Evolutionary conservation across 37 sponge, comb jelly and placozoan genomes (phyloP).

Genomic region (Oopsacas minuta): DNA sequence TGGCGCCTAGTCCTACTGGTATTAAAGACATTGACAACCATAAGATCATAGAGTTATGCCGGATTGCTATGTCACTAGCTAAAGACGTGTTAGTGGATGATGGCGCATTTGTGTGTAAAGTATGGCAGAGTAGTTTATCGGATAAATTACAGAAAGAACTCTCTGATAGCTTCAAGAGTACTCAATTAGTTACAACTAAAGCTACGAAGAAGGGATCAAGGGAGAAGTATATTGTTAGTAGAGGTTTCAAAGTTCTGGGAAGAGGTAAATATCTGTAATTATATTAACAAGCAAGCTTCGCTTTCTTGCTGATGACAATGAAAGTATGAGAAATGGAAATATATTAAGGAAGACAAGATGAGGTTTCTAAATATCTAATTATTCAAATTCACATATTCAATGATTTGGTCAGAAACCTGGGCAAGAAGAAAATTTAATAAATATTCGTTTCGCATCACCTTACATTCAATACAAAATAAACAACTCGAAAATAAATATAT

Average conservation of each 20-base stretch:
- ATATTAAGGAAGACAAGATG: too few species aligned
- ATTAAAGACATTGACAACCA: not conserved
- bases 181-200: not conserved
- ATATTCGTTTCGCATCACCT: too few species aligned
- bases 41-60: not conserved
- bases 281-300: too few species aligned
- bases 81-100: not conserved
- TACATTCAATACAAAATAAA: too few species aligned
- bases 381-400: too few species aligned
- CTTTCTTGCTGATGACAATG: too few species aligned
- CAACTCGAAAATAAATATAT: not conserved
- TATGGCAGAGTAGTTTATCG: not conserved
- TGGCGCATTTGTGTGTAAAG: not conserved
- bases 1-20: constrained; percentile 13
- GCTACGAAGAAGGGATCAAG: constrained; percentile 4
- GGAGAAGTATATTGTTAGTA: not conserved
- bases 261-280: too few species aligned
- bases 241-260: not conserved
- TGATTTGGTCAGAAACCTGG: too few species aligned
- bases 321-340: too few species aligned
- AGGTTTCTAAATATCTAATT: too few species aligned
- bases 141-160: not conserved
- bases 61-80: not conserved
- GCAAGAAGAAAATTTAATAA: too few species aligned
- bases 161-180: not conserved